Base-by-base conservation (phyloP, 2,113 vertebrate species). In the Larimichthys polyactis region DNA sequence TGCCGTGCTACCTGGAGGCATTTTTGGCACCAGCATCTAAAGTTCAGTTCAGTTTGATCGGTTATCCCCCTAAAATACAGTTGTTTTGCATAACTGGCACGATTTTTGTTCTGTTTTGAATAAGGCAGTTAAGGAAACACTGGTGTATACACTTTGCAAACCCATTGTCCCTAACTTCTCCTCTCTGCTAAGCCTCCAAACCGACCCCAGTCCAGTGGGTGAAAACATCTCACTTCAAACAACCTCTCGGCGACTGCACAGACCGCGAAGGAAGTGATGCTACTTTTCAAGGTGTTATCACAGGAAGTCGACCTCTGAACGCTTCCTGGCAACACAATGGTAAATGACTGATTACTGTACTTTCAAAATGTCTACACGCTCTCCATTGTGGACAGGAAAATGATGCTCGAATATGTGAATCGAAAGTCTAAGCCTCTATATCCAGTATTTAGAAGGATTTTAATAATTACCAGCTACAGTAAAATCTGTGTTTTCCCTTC, bases 261-360 rank as follows among this genome's bases (percentile, higher is more conserved):
- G 75, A 75, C 55, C 51, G 85, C 6, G 85, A 83, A 62, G 93
- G 94, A 78, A 78, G 82, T 11, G 82, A 91, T 43, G 87, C 79
- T 17, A 51, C 72, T 10, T 88, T 92, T 87, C 64, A 73, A 69
- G 85, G 83, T 27, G 87, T 90, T 83, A 82, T 94, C 83, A 66
- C 87, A 71, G 94, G 92, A 88, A 90, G 84, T 71, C 74, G 19
- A 43, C 89, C 91, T 48, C 52, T 91, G n/a, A 80, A 44, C 0
- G 4, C 89, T 90, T 92, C 92, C 88, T 94, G 91, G 91, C 75
- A 79, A 24, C 89, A 93, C 81, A 92, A 93, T 84, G 90, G 92
- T 91, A 71, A 80, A 63, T 20, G 55, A 46, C 27, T 10, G 14
- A 69, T 76, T 66, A 48, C 29, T 3, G 7, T 57, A 27, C 8